Percentiles rank a stretch among this genome's conserved stretches.
Conservation (phyloP, 1,140 invertebrate genomes). For the Bradysia coprophila region DNA sequence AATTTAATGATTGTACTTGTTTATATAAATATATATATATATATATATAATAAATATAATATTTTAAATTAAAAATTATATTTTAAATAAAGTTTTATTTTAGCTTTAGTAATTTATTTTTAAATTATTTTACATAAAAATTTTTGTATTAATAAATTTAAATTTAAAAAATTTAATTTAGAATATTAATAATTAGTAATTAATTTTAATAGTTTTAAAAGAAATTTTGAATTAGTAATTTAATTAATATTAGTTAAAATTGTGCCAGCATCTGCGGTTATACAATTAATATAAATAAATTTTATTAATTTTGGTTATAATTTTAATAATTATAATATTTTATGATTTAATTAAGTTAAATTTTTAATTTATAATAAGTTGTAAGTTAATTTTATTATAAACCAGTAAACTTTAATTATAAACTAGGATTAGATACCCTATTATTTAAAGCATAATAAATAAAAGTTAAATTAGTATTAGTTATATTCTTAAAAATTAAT, state of each 20-base stretch:
- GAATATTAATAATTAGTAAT: too few relatives aligned
- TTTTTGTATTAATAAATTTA: too few relatives aligned
- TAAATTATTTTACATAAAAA: too few relatives aligned
- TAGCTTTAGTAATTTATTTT: too few relatives aligned
- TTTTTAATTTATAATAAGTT: constrained; percentile 4
- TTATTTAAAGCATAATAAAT: constrained; percentile 26
- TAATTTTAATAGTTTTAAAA: constrained; percentile 13
- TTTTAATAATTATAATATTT: constrained; percentile 6
- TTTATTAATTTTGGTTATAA: constrained; percentile 9
- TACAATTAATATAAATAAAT: constrained; percentile 13
- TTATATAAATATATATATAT: too few relatives aligned
- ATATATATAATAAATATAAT: too few relatives aligned
- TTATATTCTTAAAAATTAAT: constrained; percentile 32
- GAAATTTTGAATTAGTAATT: constrained; percentile 17
- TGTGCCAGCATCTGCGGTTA: constrained; percentile 26
- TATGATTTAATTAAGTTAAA: constrained; percentile 6
- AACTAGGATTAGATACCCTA: constrained; percentile 43
- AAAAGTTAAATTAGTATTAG: constrained; percentile 25
- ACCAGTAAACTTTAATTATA: constrained; percentile 12
- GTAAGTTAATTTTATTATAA: constrained; percentile 5
- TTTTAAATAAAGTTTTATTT: too few relatives aligned
- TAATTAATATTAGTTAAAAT: constrained; percentile 9
- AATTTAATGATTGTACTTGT: too few relatives aligned
- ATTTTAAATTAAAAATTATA: too few relatives aligned
- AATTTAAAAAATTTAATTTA: too few relatives aligned